Percentiles rank a stretch among this genome's conserved stretches.
phyloP scores from a whole-genome alignment of 2,888 invertebrate genomes.

The Epiblema foenella region DNA sequence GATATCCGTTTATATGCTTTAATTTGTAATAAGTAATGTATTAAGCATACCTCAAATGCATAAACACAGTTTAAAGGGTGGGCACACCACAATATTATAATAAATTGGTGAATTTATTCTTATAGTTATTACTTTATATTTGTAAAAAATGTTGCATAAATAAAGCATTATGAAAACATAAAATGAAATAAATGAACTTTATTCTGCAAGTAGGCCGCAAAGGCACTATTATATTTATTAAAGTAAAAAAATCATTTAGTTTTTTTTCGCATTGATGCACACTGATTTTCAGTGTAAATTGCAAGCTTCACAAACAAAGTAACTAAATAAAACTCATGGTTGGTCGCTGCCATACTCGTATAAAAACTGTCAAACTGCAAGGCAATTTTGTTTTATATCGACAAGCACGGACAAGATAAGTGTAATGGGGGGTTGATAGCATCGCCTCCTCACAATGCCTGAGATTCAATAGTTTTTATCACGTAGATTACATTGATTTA shows the following conservation, averaged over 20 bases:
- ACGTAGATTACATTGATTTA: constrained; percentile 35
- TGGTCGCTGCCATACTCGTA: constrained; percentile 44
- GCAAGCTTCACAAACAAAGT: not conserved
- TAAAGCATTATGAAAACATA: too few relatives aligned
- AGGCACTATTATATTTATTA: too few relatives aligned
- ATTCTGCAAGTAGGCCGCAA: too few relatives aligned
- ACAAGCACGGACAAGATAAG: constrained; percentile 62
- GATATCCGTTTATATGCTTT: not conserved
- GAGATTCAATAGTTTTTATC: constrained; percentile 51
- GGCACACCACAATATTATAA: not conserved
- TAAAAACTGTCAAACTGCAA: constrained; percentile 53
- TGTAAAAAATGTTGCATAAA: too few relatives aligned
- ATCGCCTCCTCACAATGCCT: constrained; percentile 50
- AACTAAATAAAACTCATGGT: constrained; percentile 1
- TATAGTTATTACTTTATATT: too few relatives aligned
- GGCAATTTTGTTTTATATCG: constrained; percentile 67
- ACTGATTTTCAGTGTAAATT: not conserved
- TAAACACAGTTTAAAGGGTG: not conserved
- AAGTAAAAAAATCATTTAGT: too few relatives aligned
- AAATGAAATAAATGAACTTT: too few relatives aligned
- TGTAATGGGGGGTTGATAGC: constrained; percentile 57
- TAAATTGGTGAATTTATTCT: too few relatives aligned
- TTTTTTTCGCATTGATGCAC: too few relatives aligned
- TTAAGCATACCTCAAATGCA: not conserved
- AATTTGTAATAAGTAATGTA: not conserved